A percentile compares a stretch with the other conserved stretches of the same genome.
These are phyloP conservation scores for Allolobophora icterica DNA, from an alignment of 2,888 invertebrate species.

Conservation along the genomic window DNA sequence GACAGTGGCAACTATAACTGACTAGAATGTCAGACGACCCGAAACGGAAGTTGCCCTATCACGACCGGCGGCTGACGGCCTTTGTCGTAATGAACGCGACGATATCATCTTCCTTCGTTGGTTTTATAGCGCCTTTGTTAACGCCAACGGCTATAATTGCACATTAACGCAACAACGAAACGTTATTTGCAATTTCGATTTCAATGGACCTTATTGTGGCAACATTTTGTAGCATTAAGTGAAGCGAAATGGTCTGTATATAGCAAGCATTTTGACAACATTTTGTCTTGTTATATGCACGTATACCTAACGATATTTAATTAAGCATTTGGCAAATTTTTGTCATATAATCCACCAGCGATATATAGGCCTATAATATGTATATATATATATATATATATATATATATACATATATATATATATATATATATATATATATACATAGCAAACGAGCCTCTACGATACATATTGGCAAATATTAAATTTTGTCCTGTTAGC, in stretches of 20 bases:
- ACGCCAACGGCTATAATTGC: background rate
- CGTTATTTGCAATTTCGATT: background rate
- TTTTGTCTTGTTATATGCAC: background rate
- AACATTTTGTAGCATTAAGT: background rate
- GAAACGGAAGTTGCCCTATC: background rate
- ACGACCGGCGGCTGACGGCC: background rate
- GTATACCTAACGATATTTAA: background rate
- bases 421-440: too few relatives aligned
- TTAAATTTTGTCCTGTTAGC: background rate
- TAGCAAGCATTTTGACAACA: background rate
- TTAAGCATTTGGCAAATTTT: too few relatives aligned
- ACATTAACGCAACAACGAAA: background rate
- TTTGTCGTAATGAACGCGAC: background rate
- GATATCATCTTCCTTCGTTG: background rate
- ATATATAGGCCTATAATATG: too few relatives aligned
- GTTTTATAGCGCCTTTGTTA: background rate
- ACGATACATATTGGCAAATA: background rate
- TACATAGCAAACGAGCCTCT: background rate
- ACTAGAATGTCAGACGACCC: conserved; percentile 11
- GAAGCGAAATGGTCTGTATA: background rate
- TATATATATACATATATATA: too few relatives aligned
- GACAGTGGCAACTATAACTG: background rate
- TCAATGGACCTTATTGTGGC: background rate
- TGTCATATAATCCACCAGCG: too few relatives aligned
- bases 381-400: too few relatives aligned